Evolutionary conservation across 1,140 invertebrate species (phyloP), one percentile per base, ranked within the genome.

Genomic region (Orius laevigatus): DNA sequence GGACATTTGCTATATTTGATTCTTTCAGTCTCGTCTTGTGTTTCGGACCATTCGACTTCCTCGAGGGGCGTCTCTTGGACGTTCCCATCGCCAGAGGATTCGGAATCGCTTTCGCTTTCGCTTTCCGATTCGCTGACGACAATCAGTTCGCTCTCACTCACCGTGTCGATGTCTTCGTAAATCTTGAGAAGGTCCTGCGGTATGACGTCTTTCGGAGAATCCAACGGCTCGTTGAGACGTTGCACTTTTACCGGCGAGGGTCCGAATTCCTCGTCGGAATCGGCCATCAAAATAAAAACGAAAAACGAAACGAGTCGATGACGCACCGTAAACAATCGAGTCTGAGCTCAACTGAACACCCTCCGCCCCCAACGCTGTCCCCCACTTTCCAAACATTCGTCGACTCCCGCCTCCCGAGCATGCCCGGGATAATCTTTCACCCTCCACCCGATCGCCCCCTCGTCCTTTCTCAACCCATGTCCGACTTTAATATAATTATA

Each of bases 101-200:
- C 43, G 5, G 20, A 19, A n/a, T 45, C 43, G 43, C 43, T 45
- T 16, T 45, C 43, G 11, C 18, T 31, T 10, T 45, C 43, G 43
- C 19, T 45, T 16, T 45, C 43, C 19, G 43, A 45, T 16, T 45
- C 43, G 43, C 43, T 45, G 2, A 45, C 11, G 4, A 45, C 43
- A 11, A 45, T 45, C 43, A 31, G 43, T 31, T 45, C 43, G 10
- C 10, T 31, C 19, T 45, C 43, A n/a, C 19, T 31, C 19, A 31
- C 43, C 43, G 43, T 31, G 19, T 45, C 19, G 11, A 45, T 45
- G 43, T 45, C 43, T 16, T 32, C 19, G 15, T 45, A 45, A 6
- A 45, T 45, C 25, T 45, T 31, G 8, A 45, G 25, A 18, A 45
- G 43, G 43, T 45, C 43, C 25, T 25, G 43, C n/a, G 43, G 43